phyloP scores from a whole-genome alignment of 2,888 invertebrate genomes.

The Hirtodrosophila cameraria region DNA sequence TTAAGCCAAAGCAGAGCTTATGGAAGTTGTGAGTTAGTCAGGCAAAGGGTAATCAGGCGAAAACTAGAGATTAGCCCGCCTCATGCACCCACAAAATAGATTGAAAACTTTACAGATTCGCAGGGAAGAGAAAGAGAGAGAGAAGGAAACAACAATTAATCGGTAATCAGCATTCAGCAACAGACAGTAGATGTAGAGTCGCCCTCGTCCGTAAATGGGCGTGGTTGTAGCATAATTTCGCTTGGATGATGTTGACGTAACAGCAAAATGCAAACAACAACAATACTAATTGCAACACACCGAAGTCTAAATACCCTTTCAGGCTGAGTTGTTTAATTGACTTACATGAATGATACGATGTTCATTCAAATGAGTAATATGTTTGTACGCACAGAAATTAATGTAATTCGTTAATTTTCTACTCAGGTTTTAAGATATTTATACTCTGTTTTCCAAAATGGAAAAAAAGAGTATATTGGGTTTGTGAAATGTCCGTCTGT shows the following conservation, averaged over 20 bases:
- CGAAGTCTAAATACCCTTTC: constrained; percentile 20
- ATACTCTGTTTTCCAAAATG: too few relatives aligned
- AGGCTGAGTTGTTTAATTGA: too few relatives aligned
- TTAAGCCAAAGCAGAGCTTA: constrained; percentile 55
- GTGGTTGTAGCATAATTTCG: constrained; percentile 59
- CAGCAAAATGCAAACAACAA: constrained; percentile 46
- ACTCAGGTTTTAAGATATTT: too few relatives aligned
- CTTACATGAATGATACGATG: too few relatives aligned
- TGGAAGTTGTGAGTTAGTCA: constrained; percentile 49
- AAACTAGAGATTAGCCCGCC: constrained; percentile 62
- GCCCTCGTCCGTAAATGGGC: constrained; percentile 21
- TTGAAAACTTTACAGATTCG: constrained; percentile 38
- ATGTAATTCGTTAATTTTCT: too few relatives aligned
- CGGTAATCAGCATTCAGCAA: constrained; percentile 44
- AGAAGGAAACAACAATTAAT: constrained; percentile 58
- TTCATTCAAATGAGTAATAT: too few relatives aligned
- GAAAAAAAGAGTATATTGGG: too few relatives aligned
- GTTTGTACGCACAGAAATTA: too few relatives aligned
- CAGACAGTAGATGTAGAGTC: constrained; percentile 32
- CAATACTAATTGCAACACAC: neutral
- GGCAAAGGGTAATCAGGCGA: constrained; percentile 71
- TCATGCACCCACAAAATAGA: constrained; percentile 17
- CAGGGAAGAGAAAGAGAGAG: neutral
- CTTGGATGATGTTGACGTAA: constrained; percentile 45
- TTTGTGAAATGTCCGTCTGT: too few relatives aligned